Evolutionary conservation across 2,888 invertebrate genomes (phyloP).

Genomic region (Ypsolopha scabrella): DNA sequence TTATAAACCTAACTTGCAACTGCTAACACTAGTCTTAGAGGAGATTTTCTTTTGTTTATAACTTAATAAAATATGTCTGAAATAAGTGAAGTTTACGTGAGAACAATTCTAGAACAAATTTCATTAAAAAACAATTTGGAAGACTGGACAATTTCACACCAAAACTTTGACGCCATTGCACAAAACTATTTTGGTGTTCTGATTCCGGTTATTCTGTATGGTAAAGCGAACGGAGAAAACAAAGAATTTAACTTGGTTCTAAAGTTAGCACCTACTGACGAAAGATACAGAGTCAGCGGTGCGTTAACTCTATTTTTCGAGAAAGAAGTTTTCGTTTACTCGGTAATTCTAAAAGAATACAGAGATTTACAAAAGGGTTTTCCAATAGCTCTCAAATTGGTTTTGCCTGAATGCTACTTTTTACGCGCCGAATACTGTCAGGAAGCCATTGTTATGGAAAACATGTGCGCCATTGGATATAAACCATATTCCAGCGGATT

Average conservation of each 20-base stretch:
- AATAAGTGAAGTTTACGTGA: slow-evolving; percentile 10
- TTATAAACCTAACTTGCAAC: not conserved
- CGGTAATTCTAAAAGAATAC: slow-evolving; percentile 31
- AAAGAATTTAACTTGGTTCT: slow-evolving; percentile 30
- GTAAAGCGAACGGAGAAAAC: slow-evolving; percentile 15
- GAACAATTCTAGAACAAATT: slow-evolving; percentile 12
- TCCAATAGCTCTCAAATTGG: slow-evolving; percentile 13
- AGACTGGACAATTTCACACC: slow-evolving; percentile 22
- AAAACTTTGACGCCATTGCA: slow-evolving; percentile 24
- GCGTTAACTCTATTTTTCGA: slow-evolving; percentile 45
- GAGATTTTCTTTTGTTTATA: not conserved
- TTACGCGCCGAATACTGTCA: slow-evolving; percentile 35
- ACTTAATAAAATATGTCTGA: not conserved
- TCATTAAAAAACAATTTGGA: slow-evolving; percentile 9
- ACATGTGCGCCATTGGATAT: slow-evolving; percentile 39
- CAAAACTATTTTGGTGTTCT: slow-evolving; percentile 57
- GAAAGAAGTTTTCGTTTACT: slow-evolving; percentile 47
- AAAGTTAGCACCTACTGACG: slow-evolving; percentile 52
- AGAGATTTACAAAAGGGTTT: slow-evolving; percentile 22
- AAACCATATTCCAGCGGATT: slow-evolving; percentile 30
- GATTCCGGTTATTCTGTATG: slow-evolving; percentile 35
- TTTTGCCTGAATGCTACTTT: slow-evolving; percentile 41
- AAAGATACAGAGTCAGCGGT: slow-evolving; percentile 46
- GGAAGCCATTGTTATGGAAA: slow-evolving; percentile 44
- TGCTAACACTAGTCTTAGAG: too few species aligned